phyloP scores from a whole-genome alignment of 92 coral and sea anemone genomes.

The Paragorgia papillata region DNA sequence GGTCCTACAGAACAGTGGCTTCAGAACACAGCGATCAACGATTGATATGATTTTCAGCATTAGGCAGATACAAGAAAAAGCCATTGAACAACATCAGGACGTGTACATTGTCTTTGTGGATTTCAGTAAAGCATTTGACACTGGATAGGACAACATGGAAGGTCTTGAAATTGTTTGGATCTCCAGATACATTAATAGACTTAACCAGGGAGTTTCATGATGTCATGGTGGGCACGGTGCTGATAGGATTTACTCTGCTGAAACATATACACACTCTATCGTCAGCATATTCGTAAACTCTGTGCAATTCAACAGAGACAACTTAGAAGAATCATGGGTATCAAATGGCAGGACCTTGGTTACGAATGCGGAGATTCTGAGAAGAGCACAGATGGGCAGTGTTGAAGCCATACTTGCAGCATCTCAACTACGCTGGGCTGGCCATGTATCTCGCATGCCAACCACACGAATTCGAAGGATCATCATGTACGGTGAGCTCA shows the following conservation, averaged over 20 bases:
- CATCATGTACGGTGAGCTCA: slow-evolving; percentile 47
- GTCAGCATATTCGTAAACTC: slow-evolving; percentile 39
- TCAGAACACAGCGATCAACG: too few species aligned
- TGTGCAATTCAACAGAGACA: slow-evolving; percentile 43
- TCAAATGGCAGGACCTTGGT: slow-evolving; percentile 50
- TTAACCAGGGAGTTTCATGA: too few species aligned
- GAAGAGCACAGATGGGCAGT: slow-evolving; percentile 36
- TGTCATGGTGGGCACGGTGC: too few species aligned
- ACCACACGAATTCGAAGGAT: slow-evolving; percentile 46
- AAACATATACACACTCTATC: slow-evolving; percentile 9
- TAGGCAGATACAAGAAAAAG: too few species aligned
- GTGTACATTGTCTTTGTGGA: too few species aligned
- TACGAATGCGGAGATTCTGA: slow-evolving; percentile 51
- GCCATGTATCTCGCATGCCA: slow-evolving; percentile 49
- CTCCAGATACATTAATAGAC: too few species aligned
- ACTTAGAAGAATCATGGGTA: slow-evolving; percentile 50
- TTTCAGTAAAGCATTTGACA: too few species aligned
- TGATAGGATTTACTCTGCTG: slow-evolving; percentile 12
- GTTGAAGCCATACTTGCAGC: slow-evolving; percentile 40
- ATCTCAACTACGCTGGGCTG: slow-evolving; percentile 45
- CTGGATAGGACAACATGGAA: too few species aligned
- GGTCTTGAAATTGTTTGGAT: too few species aligned
- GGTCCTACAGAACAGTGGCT: too few species aligned
- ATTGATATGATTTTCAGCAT: too few species aligned
- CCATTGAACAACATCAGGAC: too few species aligned